Evolutionary conservation across 2,113 vertebrate species (phyloP).

Genomic region (Pandion haliaetus): DNA sequence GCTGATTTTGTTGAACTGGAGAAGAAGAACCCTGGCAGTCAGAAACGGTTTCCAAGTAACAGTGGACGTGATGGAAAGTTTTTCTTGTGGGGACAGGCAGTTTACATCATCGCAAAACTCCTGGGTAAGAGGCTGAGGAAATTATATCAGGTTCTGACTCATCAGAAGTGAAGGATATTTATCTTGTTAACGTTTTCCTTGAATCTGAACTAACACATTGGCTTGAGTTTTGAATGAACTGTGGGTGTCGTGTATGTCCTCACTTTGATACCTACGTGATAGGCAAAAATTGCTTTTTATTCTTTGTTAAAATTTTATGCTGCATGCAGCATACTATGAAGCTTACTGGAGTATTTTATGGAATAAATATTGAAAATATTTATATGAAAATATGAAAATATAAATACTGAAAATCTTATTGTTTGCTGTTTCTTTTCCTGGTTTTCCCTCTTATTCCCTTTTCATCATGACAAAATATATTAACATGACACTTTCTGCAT

Average conservation of each 20-base stretch:
- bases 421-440: background rate
- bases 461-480: background rate
- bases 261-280: background rate
- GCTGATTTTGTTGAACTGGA: slow-evolving; percentile 93
- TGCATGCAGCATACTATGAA: background rate
- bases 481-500: background rate
- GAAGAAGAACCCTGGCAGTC: slow-evolving; percentile 89
- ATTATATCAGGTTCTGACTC: background rate
- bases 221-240: background rate
- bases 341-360: background rate
- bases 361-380: too few relatives aligned
- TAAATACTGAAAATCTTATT: background rate
- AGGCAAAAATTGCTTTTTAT: background rate
- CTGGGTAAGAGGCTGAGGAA: slow-evolving; percentile 78
- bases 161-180: background rate
- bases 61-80: slow-evolving; percentile 88
- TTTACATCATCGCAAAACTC: slow-evolving; percentile 91
- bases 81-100: slow-evolving; percentile 94
- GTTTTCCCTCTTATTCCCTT: background rate
- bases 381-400: too few relatives aligned
- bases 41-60: slow-evolving; percentile 95
- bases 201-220: background rate
- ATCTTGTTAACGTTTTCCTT: background rate
- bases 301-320: background rate
- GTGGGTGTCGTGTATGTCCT: background rate